Conservation (phyloP, 2,113 vertebrate genomes). For the Caretta caretta region DNA sequence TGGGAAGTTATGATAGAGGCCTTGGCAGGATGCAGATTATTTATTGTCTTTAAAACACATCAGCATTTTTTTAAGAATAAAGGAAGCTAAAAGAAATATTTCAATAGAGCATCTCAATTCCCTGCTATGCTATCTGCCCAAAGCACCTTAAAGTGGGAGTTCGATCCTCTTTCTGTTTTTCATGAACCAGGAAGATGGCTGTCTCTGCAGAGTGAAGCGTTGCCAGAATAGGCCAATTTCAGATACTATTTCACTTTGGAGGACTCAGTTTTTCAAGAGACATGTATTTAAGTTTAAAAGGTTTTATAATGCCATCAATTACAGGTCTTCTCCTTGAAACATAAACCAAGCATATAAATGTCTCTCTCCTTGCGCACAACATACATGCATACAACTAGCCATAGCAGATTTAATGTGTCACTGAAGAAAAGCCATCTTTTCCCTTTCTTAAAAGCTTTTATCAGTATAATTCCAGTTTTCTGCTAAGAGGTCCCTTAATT, state of each 20-base stretch:
- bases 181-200: neutral
- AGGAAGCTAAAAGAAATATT: neutral
- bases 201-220: neutral
- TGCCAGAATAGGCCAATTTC: neutral
- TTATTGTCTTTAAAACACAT: neutral
- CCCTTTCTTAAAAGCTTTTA: neutral
- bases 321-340: neutral
- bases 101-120: neutral
- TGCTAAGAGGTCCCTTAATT: neutral
- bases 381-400: neutral
- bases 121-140: neutral
- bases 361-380: neutral
- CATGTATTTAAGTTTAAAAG: neutral
- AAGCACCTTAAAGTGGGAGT: neutral
- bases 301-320: neutral
- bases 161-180: accelerated
- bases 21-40: neutral
- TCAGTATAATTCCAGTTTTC: neutral
- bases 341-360: neutral
- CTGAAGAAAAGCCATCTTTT: neutral
- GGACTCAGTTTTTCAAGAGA: neutral
- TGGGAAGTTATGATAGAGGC: neutral
- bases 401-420: neutral
- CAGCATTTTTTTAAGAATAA: neutral
- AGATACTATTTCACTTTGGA: neutral